Conservation (phyloP, 2,888 invertebrate genomes). For the Yponomeuta malinellus region DNA sequence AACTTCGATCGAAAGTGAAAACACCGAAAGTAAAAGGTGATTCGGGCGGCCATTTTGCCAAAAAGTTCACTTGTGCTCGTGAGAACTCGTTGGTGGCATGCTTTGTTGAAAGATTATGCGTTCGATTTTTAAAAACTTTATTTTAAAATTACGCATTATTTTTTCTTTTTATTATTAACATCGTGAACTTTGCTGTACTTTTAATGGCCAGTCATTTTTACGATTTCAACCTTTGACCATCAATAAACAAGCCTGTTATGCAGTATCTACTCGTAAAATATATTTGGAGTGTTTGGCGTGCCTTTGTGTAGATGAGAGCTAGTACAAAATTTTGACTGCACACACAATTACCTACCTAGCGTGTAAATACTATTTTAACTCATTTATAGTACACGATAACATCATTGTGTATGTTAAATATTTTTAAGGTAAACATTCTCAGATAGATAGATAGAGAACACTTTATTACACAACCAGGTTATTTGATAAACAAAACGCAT, state of each 20-base stretch:
- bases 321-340: too few species aligned
- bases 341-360: too few species aligned
- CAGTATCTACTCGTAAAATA: too few species aligned
- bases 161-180: not conserved
- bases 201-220: not conserved
- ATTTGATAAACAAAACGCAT: not conserved
- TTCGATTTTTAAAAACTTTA: too few species aligned
- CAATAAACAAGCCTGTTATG: not conserved
- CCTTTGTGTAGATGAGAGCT: too few species aligned
- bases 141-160: not conserved
- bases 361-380: too few species aligned
- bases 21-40: conserved; percentile 59
- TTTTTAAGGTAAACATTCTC: too few species aligned
- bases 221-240: not conserved
- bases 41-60: conserved; percentile 45
- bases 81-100: conserved; percentile 29
- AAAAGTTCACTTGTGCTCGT: conserved; percentile 38
- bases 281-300: too few species aligned
- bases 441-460: too few species aligned
- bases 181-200: not conserved
- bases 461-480: not conserved
- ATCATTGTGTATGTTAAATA: not conserved
- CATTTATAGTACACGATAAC: not conserved
- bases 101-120: conserved; percentile 22
- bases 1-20: conserved; percentile 63